Conservation (phyloP, 2,888 invertebrate genomes). For the Pheosia tremula region DNA sequence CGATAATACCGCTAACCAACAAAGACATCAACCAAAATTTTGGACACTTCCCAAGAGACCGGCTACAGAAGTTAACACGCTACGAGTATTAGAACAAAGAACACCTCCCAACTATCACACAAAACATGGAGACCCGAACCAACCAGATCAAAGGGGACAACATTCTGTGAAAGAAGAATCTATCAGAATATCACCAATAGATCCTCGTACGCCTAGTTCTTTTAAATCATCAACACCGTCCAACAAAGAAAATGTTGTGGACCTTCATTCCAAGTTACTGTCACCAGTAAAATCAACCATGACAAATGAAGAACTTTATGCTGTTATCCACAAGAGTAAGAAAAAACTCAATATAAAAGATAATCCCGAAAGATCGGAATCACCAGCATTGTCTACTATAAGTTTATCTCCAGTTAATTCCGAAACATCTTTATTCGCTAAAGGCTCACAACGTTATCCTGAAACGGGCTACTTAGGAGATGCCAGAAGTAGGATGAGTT, state of each 20-base stretch:
- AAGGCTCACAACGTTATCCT: slow-evolving; percentile 77
- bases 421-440: slow-evolving; percentile 72
- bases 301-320: slow-evolving; percentile 91
- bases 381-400: slow-evolving; percentile 72
- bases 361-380: slow-evolving; percentile 75
- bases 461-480: slow-evolving; percentile 86
- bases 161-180: slow-evolving; percentile 61
- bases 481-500: slow-evolving; percentile 85
- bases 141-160: slow-evolving; percentile 37
- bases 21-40: slow-evolving; percentile 75
- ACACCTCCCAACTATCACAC: slow-evolving; percentile 47
- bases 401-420: slow-evolving; percentile 81
- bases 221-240: slow-evolving; percentile 89
- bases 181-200: slow-evolving; percentile 87
- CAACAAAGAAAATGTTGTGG: slow-evolving; percentile 75
- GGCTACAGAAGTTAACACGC: slow-evolving; percentile 44
- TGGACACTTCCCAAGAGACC: slow-evolving; percentile 85
- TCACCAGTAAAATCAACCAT: slow-evolving; percentile 89
- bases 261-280: slow-evolving; percentile 80
- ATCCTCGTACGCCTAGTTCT: slow-evolving; percentile 84
- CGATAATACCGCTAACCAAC: slow-evolving; percentile 49
- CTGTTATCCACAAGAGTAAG: slow-evolving; percentile 91
- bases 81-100: slow-evolving; percentile 39
- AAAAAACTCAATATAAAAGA: slow-evolving; percentile 88
- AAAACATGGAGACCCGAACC: slow-evolving; percentile 40